A percentile compares a stretch with the other conserved stretches of the same genome.
These are phyloP conservation scores for Percopsis omiscomaycus DNA, from an alignment of 2,797 vertebrate genomes.

Conservation along the genomic window DNA sequence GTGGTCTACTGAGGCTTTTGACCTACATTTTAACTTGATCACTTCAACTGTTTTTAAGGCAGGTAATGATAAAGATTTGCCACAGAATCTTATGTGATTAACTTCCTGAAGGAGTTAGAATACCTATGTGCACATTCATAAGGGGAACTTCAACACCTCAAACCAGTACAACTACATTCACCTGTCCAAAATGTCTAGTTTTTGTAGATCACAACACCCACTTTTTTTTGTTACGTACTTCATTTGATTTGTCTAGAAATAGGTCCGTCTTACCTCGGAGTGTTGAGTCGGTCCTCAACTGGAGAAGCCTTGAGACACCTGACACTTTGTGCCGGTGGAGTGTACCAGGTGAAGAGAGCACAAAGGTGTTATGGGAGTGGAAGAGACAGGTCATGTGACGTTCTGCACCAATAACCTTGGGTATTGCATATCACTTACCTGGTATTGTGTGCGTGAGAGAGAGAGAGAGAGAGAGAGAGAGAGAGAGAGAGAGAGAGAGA, in stretches of 20 bases:
- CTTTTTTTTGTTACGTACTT: not conserved
- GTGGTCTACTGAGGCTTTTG: not conserved
- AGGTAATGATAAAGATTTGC: too few species aligned
- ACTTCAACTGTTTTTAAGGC: not conserved
- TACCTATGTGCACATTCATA: constrained; percentile 12
- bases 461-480: not conserved
- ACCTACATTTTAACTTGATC: not conserved
- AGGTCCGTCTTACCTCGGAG: constrained; percentile 62
- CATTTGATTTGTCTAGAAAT: not conserved
- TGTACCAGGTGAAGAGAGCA: constrained; percentile 37
- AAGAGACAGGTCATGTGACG: constrained; percentile 59
- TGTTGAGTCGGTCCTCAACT: constrained; percentile 37
- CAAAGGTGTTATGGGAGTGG: constrained; percentile 59
- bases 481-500: not conserved
- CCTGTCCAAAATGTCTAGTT: not conserved
- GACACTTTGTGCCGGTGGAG: constrained; percentile 47
- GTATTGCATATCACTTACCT: constrained; percentile 57
- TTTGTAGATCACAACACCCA: too few species aligned
- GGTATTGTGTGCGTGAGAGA: constrained; percentile 13
- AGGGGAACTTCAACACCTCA: not conserved
- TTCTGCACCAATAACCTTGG: constrained; percentile 55
- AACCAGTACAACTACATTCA: not conserved
- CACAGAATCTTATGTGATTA: too few species aligned
- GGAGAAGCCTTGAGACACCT: constrained; percentile 65
- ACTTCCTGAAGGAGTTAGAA: not conserved